These are phyloP conservation scores for Actinia equina DNA, from an alignment of 64 coral and sea anemone genomes.

Conservation along the genomic window DNA sequence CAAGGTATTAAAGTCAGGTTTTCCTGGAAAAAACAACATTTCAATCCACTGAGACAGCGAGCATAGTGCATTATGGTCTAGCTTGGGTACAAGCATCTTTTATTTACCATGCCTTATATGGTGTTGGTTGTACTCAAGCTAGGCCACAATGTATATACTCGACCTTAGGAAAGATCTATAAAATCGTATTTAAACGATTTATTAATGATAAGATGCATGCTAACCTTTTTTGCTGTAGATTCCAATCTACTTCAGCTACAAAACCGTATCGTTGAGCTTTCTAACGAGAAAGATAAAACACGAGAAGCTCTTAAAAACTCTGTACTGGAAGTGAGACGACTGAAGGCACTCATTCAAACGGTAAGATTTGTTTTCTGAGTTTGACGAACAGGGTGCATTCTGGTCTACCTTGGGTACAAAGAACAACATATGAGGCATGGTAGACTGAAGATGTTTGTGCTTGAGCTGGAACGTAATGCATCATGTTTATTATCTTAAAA, in stretches of 20 bases:
- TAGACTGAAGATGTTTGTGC: not conserved
- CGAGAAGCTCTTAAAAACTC: conserved; percentile 6
- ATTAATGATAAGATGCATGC: not conserved
- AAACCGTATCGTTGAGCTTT: not conserved
- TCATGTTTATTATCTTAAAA: too few species aligned
- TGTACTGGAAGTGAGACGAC: conserved; percentile 15
- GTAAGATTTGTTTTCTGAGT: not conserved
- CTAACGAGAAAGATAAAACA: not conserved
- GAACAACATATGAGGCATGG: not conserved
- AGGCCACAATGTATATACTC: too few species aligned
- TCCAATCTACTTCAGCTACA: not conserved
- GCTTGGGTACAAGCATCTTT: too few species aligned
- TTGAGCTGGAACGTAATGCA: too few species aligned
- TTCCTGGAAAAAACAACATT: too few species aligned
- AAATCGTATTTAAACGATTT: not conserved
- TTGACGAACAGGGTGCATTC: too few species aligned
- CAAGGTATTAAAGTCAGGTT: not conserved
- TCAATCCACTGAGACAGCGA: not conserved
- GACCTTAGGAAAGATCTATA: too few species aligned
- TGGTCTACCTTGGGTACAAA: too few species aligned
- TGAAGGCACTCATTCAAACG: not conserved
- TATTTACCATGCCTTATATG: too few species aligned
- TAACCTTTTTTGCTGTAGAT: not conserved
- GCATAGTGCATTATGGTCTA: too few species aligned
- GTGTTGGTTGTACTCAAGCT: too few species aligned